phyloP scores from a whole-genome alignment of 2,888 invertebrate species.

The Graphium colonna region DNA sequence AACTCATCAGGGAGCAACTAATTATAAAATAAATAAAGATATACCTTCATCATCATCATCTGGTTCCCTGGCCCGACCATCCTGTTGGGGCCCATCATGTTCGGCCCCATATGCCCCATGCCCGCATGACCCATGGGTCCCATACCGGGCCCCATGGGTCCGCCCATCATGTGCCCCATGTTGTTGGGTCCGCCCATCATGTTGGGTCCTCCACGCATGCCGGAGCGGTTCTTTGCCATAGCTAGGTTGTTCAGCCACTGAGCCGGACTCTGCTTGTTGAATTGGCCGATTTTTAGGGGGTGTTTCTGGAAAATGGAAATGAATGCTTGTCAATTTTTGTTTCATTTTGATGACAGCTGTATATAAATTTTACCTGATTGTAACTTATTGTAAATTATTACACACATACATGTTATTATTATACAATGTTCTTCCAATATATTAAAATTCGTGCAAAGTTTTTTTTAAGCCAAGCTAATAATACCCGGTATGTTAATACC shows the following conservation, averaged over 20 bases:
- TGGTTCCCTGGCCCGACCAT: conserved; percentile 69
- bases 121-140: conserved; percentile 69
- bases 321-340: background rate
- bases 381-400: no score
- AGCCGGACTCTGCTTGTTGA: conserved; percentile 90
- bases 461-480: no score
- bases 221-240: conserved; percentile 86
- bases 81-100: conserved; percentile 72
- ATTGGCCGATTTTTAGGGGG: conserved; percentile 93
- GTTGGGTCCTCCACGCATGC: conserved; percentile 76
- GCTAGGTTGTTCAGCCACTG: conserved; percentile 90
- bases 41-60: conserved; percentile 80
- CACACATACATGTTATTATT: no score
- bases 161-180: conserved; percentile 75
- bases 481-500: no score
- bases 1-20: no score
- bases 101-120: conserved; percentile 74
- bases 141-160: conserved; percentile 72
- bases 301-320: conserved; percentile 84
- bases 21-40: no score
- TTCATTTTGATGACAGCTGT: no score
- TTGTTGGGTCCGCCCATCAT: conserved; percentile 76
- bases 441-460: no score
- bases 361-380: no score
- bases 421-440: no score